These are phyloP conservation scores for Sceloporus tristichus DNA, from an alignment of 2,113 vertebrate species.

Conservation along the genomic window DNA sequence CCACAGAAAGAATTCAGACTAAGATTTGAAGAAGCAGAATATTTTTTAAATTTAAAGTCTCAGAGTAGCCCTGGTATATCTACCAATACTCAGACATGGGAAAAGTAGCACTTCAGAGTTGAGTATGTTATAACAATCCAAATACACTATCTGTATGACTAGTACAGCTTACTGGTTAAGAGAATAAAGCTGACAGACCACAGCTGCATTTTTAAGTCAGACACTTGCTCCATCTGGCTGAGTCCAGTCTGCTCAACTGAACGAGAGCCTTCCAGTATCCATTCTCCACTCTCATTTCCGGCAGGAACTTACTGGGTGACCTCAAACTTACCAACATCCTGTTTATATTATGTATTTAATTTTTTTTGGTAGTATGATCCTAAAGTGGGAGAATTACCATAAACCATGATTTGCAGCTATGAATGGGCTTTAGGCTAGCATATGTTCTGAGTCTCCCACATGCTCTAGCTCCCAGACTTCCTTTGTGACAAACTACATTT, in stretches of 20 bases:
- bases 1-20: not conserved
- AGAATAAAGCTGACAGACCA: too few species aligned
- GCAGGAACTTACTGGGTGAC: not conserved
- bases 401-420: not conserved
- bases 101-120: not conserved
- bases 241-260: not conserved
- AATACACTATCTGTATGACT: not conserved
- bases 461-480: not conserved
- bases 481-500: not conserved
- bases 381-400: not conserved
- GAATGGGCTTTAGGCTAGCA: not conserved
- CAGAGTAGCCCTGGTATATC: not conserved
- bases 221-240: not conserved
- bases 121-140: slow-evolving; percentile 25
- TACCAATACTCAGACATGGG: not conserved
- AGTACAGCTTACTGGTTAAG: not conserved
- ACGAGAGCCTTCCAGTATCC: too few species aligned
- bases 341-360: too few species aligned
- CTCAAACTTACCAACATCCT: too few species aligned
- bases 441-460: not conserved
- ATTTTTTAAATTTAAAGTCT: fast-evolving
- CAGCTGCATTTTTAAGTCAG: not conserved
- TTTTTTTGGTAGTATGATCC: not conserved
- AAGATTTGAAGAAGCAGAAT: not conserved
- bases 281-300: not conserved